A percentile compares a stretch with the other conserved stretches of the same genome.
These are phyloP conservation scores for Pseudolaguvia tuberculata DNA, from an alignment of 2,113 vertebrate species.

Conservation along the genomic window DNA sequence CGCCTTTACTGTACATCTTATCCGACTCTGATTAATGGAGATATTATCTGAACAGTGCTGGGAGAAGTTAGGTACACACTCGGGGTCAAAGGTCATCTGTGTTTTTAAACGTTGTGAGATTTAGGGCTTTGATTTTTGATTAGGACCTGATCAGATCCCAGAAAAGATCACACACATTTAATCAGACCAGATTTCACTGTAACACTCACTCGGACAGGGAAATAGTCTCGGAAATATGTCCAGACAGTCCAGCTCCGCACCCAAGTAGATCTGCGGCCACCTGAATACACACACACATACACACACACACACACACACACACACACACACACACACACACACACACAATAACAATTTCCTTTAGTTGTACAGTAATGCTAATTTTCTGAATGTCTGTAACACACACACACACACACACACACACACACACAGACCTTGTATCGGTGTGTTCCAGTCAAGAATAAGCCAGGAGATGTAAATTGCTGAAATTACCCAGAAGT, in stretches of 20 bases:
- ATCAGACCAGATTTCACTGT: not conserved
- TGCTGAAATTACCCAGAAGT: conserved; percentile 85
- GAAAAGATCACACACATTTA: not conserved
- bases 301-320: conserved; percentile 4
- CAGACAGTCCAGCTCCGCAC: conserved; percentile 92
- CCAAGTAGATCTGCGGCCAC: conserved; percentile 90
- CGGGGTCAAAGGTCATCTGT: not conserved
- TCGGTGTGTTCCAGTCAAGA: conserved; percentile 96
- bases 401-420: not conserved
- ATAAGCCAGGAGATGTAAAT: conserved; percentile 89
- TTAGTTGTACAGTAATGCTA: not conserved
- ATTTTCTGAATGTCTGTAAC: not conserved
- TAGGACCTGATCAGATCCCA: no score
- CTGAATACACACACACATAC: conserved; percentile 59
- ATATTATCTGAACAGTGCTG: not conserved
- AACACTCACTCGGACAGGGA: conserved; percentile 84
- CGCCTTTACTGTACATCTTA: conserved; percentile 15
- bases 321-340: conserved; percentile 19
- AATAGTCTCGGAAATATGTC: conserved; percentile 95
- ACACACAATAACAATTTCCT: not conserved
- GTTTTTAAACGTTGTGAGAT: no score
- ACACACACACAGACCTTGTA: conserved; percentile 73
- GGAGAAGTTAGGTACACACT: not conserved
- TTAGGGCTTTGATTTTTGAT: no score
- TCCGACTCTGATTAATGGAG: not conserved